These are phyloP conservation scores for Tamias sibiricus DNA, from an alignment of 2,113 vertebrate genomes.

Conservation along the genomic window DNA sequence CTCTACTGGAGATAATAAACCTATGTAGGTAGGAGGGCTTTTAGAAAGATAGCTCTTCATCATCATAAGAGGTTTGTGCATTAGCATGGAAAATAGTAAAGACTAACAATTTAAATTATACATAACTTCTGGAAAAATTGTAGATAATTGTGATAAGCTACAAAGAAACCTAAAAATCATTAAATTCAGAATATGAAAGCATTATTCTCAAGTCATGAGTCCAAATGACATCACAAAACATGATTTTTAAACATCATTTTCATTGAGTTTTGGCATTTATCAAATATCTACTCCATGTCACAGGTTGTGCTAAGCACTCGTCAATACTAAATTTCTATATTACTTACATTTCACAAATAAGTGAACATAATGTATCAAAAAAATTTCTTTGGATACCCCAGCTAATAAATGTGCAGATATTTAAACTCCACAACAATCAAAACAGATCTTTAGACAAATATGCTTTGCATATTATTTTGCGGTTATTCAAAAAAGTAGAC, in stretches of 20 bases:
- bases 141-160: not conserved
- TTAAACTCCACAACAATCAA: not conserved
- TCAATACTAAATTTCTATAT: not conserved
- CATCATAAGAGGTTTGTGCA: not conserved
- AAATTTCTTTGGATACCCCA: not conserved
- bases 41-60: not conserved
- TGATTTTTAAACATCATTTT: not conserved
- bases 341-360: not conserved
- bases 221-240: not conserved
- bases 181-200: not conserved
- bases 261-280: not conserved
- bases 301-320: not conserved
- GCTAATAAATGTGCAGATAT: not conserved
- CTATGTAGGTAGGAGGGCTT: not conserved
- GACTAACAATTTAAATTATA: not conserved
- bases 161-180: not conserved
- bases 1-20: not conserved
- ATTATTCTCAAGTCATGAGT: not conserved
- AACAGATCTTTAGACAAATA: not conserved
- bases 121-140: not conserved
- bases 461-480: not conserved
- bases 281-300: not conserved
- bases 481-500: not conserved
- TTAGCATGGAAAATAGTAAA: not conserved
- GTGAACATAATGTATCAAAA: not conserved